A percentile compares a stretch with the other conserved stretches of the same genome.
These are phyloP conservation scores for Sterrhoptilus dennistouni DNA, from an alignment of 2,113 vertebrate species.

Conservation along the genomic window DNA sequence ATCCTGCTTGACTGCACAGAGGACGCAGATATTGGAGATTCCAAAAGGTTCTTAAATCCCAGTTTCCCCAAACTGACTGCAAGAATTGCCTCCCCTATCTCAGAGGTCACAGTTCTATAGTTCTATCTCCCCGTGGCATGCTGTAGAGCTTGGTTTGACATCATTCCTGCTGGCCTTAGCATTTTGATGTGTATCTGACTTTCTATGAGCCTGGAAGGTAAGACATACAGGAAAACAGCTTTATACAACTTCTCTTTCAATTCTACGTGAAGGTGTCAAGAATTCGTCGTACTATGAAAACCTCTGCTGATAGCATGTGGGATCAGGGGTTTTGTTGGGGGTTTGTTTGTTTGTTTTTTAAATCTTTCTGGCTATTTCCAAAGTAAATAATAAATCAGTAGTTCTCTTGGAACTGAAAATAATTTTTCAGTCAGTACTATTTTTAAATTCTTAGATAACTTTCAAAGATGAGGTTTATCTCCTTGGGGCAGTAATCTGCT, in stretches of 20 bases:
- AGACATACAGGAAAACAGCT: not conserved
- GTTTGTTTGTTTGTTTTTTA: too few species aligned
- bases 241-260: not conserved
- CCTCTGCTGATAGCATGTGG: not conserved
- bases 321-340: fast-evolving
- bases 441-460: not conserved
- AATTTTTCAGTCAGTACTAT: not conserved
- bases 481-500: not conserved
- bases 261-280: not conserved
- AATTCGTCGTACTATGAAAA: not conserved
- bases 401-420: not conserved
- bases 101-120: not conserved
- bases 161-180: not conserved
- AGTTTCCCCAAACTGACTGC: not conserved
- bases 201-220: not conserved
- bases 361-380: not conserved
- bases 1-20: not conserved
- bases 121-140: not conserved
- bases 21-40: not conserved
- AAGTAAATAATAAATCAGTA: not conserved
- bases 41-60: not conserved
- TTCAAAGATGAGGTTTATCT: not conserved
- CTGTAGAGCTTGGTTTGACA: not conserved
- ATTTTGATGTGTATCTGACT: not conserved
- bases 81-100: not conserved